Conservation (phyloP, 2,113 vertebrate species). For the Neodontobutis hainanensis region DNA sequence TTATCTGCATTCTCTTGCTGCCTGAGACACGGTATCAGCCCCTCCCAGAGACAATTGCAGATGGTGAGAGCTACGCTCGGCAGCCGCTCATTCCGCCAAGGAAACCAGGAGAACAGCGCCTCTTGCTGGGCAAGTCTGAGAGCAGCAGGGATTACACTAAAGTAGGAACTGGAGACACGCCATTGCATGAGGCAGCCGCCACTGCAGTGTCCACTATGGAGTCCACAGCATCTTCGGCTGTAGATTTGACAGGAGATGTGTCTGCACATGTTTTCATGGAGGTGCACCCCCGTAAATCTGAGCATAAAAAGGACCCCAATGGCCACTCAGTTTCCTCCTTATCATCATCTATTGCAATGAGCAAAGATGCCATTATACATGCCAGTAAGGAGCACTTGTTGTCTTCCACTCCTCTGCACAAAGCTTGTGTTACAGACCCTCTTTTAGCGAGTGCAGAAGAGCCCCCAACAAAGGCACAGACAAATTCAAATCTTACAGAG, state of each 20-base stretch:
- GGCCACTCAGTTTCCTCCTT: slow-evolving; percentile 39
- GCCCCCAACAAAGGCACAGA: slow-evolving; percentile 17
- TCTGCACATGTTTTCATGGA: slow-evolving; percentile 18
- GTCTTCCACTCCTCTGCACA: slow-evolving; percentile 65
- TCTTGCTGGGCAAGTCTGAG: slow-evolving; percentile 85
- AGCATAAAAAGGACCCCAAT: slow-evolving; percentile 39
- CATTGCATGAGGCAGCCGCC: slow-evolving; percentile 69
- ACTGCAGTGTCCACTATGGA: slow-evolving; percentile 71
- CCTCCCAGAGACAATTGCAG: slow-evolving; percentile 89
- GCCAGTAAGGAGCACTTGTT: slow-evolving; percentile 54
- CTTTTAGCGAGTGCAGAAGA: slow-evolving; percentile 51
- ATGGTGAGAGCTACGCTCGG: slow-evolving; percentile 89
- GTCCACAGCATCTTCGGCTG: slow-evolving; percentile 74
- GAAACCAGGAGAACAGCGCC: slow-evolving; percentile 86
- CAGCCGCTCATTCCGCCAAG: slow-evolving; percentile 86
- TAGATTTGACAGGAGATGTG: slow-evolving; percentile 54
- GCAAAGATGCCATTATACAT: slow-evolving; percentile 27
- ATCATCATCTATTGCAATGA: slow-evolving; percentile 13
- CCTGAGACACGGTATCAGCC: slow-evolving; percentile 90
- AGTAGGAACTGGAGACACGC: slow-evolving; percentile 83
- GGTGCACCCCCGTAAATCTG: slow-evolving; percentile 19
- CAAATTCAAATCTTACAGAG: slow-evolving; percentile 1
- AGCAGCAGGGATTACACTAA: slow-evolving; percentile 88
- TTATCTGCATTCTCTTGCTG: slow-evolving; percentile 97
- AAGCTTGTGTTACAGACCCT: slow-evolving; percentile 52